Evolutionary conservation across 2,113 vertebrate genomes (phyloP), one percentile per base, ranked within the genome.

Genomic region (Oreochromis tanganicae): DNA sequence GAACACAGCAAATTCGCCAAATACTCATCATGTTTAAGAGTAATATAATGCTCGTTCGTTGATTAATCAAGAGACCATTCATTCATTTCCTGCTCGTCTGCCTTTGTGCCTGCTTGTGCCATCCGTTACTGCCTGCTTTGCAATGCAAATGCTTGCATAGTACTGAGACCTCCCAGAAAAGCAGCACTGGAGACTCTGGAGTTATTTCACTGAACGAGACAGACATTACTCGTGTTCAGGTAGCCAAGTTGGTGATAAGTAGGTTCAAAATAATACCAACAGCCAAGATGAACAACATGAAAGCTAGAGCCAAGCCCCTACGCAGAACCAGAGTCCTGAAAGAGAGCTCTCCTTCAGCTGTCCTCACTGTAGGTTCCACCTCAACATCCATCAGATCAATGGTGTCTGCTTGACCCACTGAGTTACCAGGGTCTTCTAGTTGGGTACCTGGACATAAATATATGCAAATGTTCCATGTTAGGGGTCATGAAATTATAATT

Each of bases 261-360:
- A 92, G 9, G 59, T 93, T 94, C 10, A 88, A 34, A 27, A 88
- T 75, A 54, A 96, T 91, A 66, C 96, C 96, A 46, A 24, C 84
- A 78, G 87, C 92, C 21, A 96, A 87, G 36, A 97, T 86, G n/a
- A 68, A 59, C 0, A 96, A 81, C 95, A 96, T 96, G 68, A 19
- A n/a, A 38, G 84, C 92, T 61, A 96, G 50, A 84, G 83, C 78
- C 52, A 96, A 80, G 3, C 93, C 90, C 10, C 96, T 83, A 5
- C 84, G 92, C 52, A 95, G 34, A 32, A 96, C 38, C 91, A 96
- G 59, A 24, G 41, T 36, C 59, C 86, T 89, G 63, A 80, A 6
- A 48, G 91, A 16, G 38, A 91, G 54, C 34, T 55, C 9, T 5
- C 3, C 52, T 41, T 17, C 38, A 11, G 19, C 80, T 9, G 82